Evolutionary conservation across 2,113 vertebrate species (phyloP), one percentile per base, ranked within the genome.

Genomic region (Hepsetus odoe): DNA sequence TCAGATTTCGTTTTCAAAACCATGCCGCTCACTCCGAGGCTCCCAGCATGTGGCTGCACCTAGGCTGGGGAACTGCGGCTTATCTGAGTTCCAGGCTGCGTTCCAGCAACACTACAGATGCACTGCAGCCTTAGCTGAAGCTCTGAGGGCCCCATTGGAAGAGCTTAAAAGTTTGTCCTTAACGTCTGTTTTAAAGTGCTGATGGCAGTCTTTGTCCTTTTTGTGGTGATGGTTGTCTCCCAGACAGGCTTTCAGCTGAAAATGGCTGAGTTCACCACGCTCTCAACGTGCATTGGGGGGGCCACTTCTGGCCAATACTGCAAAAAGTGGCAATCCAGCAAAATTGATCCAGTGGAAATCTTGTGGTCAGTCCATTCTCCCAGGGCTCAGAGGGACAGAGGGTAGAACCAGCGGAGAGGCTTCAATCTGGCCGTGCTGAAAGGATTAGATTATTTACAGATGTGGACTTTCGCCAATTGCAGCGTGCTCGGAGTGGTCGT

Each of bases 111-210:
- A 26, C 22, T 13, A 4, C 40, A n/a, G 49, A 30, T 58, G 30
- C 32, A 26, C 22, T 13, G 2, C 40, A 26, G 46, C 9, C 18
- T 62, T 51, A 40, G 11, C 24, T n/a, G 26, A 7, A 49, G 11
- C 46, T 49, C 46, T 0, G 16, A 64, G 22, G 46, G 28, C 18
- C 20, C 1, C 4, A 12, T 32, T 65, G 38, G 22, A 56, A 24
- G 26, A 62, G 26, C 35, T 58, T 30, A 59, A 72, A 66, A 20
- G 30, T 58, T 49, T 81, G 24, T 35, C 22, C 6, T 10, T 38
- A 65, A 38, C 38, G 61, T 72, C 40, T 28, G 14, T 32, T 76
- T 81, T 14, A 76, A 81, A 76, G 67, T 65, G 80, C 69, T 61
- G 80, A 82, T 26, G 67, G 26, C 38, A 64, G 11, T 24, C 42